These are phyloP conservation scores for Pipa parva DNA, from an alignment of 2,113 vertebrate species.

Conservation along the genomic window DNA sequence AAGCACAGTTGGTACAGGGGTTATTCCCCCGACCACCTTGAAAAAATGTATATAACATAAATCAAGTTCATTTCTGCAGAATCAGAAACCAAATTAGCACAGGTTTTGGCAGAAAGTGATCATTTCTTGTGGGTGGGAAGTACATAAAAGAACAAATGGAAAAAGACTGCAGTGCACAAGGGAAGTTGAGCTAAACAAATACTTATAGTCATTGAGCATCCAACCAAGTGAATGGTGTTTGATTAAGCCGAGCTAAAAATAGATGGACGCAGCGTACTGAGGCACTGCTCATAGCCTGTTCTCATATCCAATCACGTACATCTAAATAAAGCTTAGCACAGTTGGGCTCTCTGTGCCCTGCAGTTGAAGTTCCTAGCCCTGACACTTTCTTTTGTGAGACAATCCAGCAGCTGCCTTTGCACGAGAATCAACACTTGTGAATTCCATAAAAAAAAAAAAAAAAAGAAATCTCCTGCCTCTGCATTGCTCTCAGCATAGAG, in stretches of 20 bases:
- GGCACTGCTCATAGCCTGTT: neutral
- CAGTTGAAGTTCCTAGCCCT: slow-evolving; percentile 2
- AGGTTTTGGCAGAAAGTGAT: neutral
- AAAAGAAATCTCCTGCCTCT: neutral
- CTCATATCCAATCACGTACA: slow-evolving; percentile 1
- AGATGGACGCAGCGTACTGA: neutral
- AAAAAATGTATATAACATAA: too few relatives aligned
- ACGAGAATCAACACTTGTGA: slow-evolving; percentile 9
- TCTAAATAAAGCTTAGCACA: slow-evolving; percentile 14
- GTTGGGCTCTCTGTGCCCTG: slow-evolving; percentile 9
- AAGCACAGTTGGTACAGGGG: too few relatives aligned
- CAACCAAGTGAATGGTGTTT: slow-evolving; percentile 22
- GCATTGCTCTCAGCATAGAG: neutral
- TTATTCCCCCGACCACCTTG: too few relatives aligned
- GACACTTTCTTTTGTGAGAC: slow-evolving; percentile 10
- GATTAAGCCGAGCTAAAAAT: slow-evolving; percentile 35
- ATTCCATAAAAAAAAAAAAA: neutral
- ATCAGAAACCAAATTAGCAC: too few relatives aligned
- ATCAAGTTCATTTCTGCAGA: too few relatives aligned
- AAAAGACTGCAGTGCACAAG: neutral
- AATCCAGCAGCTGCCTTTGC: slow-evolving; percentile 10
- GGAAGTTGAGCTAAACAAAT: neutral
- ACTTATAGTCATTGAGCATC: neutral
- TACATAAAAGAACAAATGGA: neutral
- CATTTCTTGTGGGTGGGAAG: neutral